Percentiles rank a stretch among this genome's conserved stretches.
Conservation (phyloP, 2,888 invertebrate species). For the Rhamnusium bicolor region DNA sequence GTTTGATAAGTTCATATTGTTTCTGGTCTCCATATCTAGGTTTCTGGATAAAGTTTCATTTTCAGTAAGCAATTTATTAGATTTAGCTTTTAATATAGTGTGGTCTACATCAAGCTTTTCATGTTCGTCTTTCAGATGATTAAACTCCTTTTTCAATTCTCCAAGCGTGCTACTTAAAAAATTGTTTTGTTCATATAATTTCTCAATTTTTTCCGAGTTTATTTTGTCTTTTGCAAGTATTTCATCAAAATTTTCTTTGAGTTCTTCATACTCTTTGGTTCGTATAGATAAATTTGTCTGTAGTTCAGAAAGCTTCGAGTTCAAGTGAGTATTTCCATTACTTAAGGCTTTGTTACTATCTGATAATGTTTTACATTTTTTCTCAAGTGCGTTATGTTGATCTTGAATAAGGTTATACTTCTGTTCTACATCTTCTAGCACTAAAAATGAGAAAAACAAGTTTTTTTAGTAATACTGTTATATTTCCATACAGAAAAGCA, state of each 20-base stretch:
- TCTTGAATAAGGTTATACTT: slow-evolving; percentile 26
- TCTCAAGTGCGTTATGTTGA: slow-evolving; percentile 29
- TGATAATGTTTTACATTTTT: slow-evolving; percentile 14
- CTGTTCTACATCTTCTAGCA: slow-evolving; percentile 34
- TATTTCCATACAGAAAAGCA: too few relatives aligned
- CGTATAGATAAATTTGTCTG: slow-evolving; percentile 17
- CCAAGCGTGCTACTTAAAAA: slow-evolving; percentile 15
- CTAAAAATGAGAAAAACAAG: slow-evolving; percentile 31
- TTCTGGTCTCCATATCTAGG: slow-evolving; percentile 8
- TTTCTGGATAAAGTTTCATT: slow-evolving; percentile 12
- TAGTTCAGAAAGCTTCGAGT: slow-evolving; percentile 22
- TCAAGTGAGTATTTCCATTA: slow-evolving; percentile 20
- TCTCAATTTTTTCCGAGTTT: slow-evolving; percentile 16
- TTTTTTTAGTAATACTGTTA: too few relatives aligned
- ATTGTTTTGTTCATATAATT: slow-evolving; percentile 30
- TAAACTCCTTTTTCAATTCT: too few relatives aligned
- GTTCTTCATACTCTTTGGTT: slow-evolving; percentile 47
- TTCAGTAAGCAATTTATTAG: not conserved
- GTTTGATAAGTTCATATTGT: slow-evolving; percentile 48
- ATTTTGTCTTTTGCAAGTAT: not conserved
- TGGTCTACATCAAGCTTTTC: not conserved
- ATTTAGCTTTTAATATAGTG: not conserved
- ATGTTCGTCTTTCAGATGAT: slow-evolving; percentile 31
- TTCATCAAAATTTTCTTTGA: slow-evolving; percentile 60
- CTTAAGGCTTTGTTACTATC: slow-evolving; percentile 9